Evolutionary conservation across 2,888 invertebrate species (phyloP).

Genomic region (Agrotis segetum): DNA sequence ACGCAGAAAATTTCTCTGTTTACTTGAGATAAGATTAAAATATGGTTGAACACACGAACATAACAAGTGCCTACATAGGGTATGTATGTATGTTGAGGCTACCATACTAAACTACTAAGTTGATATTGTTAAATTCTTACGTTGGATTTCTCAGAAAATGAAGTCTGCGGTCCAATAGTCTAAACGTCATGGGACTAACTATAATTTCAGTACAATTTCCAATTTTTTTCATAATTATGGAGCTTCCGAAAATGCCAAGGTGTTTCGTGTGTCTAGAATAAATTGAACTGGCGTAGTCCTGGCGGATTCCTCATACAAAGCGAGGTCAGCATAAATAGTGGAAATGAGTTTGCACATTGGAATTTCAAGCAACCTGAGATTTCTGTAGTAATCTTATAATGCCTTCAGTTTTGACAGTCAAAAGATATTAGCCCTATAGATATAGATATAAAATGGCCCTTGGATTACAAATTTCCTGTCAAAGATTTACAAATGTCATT

Average conservation of each 20-base stretch:
- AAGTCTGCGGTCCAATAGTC: too few relatives aligned
- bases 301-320: background rate
- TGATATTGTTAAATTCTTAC: background rate
- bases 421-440: too few relatives aligned
- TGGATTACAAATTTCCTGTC: too few relatives aligned
- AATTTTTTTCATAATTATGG: background rate
- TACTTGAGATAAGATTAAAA: slow-evolving; percentile 47
- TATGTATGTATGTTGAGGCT: slow-evolving; percentile 14
- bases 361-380: too few relatives aligned
- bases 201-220: background rate
- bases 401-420: too few relatives aligned
- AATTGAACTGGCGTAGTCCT: background rate
- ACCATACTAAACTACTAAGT: slow-evolving; percentile 17
- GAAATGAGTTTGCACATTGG: too few relatives aligned
- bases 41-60: background rate
- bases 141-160: too few relatives aligned
- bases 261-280: background rate
- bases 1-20: slow-evolving; percentile 26
- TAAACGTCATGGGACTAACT: too few relatives aligned
- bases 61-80: slow-evolving; percentile 19
- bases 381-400: too few relatives aligned
- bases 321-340: too few relatives aligned
- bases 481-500: too few relatives aligned
- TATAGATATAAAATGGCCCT: too few relatives aligned
- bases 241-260: background rate